Base-by-base conservation (phyloP, 23 tunicate species). In the Ciona savignyi region DNA sequence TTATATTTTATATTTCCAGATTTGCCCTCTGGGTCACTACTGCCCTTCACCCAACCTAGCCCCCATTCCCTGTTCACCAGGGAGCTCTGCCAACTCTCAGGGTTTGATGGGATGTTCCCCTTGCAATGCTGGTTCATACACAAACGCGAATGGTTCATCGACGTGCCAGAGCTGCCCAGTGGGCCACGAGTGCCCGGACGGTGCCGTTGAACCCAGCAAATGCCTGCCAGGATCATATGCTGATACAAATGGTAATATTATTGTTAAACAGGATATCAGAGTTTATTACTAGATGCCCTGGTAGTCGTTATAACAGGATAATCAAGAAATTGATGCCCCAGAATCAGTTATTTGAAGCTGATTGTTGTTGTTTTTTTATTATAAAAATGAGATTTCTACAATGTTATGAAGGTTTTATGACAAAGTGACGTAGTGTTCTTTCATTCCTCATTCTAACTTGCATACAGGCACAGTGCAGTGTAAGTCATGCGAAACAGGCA, bases 401-500 rank as follows among this genome's bases (percentile, higher is more conserved):
- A n/a, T n/a, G n/a, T n/a, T n/a, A n/a, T n/a, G n/a, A n/a, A n/a
- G n/a, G n/a, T n/a, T n/a, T n/a, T n/a, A n/a, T n/a, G n/a, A n/a
- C n/a, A n/a, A n/a, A n/a, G n/a, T n/a, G n/a, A n/a, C n/a, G n/a
- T n/a, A n/a, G n/a, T n/a, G n/a, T n/a, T n/a, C n/a, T n/a, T n/a
- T n/a, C n/a, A n/a, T n/a, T n/a, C n/a, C n/a, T n/a, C n/a, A n/a
- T n/a, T n/a, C n/a, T n/a, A n/a, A n/a, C n/a, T n/a, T n/a, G n/a
- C n/a, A n/a, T n/a, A 23, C 30, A 77, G 84, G 84, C 2, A 49
- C 71, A 23, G 63, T 71, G 20, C 74, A 64, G 62, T 90, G 97
- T 66, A 90, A 90, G 73, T 15, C 33, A 9, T 90, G 97, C 60
- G 74, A 69, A 35, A 35, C 35, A 11, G 97, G 97, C 29, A 74